These are phyloP conservation scores for Leucophenga varia DNA, from an alignment of 1,140 invertebrate species.

Conservation along the genomic window DNA sequence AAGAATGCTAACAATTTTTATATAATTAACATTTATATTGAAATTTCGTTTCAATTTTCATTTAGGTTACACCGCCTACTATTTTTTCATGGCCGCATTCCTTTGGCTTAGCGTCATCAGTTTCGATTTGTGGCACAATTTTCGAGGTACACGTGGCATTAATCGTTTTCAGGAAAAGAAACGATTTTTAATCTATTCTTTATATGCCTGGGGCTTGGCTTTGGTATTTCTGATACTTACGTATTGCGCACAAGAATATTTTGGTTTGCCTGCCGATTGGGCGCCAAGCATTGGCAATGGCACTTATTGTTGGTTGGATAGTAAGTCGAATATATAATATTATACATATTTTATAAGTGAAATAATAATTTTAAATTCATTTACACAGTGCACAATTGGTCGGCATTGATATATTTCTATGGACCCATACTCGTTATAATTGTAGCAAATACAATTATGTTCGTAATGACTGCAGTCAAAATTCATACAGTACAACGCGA, in stretches of 20 bases:
- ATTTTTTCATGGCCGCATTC: slow-evolving; percentile 73
- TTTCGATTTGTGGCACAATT: slow-evolving; percentile 75
- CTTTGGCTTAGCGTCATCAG: slow-evolving; percentile 79
- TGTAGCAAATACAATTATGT: slow-evolving; percentile 70
- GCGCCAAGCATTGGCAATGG: slow-evolving; percentile 61
- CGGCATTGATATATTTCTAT: slow-evolving; percentile 73
- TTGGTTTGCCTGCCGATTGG: slow-evolving; percentile 50
- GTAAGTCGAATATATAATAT: slow-evolving; percentile 45
- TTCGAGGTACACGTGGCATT: slow-evolving; percentile 61
- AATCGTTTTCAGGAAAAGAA: slow-evolving; percentile 57
- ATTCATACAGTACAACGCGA: slow-evolving; percentile 65
- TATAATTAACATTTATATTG: not conserved
- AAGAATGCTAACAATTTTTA: too few relatives aligned
- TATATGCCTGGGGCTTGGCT: slow-evolving; percentile 72
- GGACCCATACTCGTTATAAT: slow-evolving; percentile 70
- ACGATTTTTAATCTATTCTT: slow-evolving; percentile 68
- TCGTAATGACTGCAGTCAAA: slow-evolving; percentile 70
- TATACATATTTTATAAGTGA: not conserved
- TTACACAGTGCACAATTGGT: slow-evolving; percentile 33
- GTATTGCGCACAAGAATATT: slow-evolving; percentile 58
- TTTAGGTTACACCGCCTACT: slow-evolving; percentile 67
- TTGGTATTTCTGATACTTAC: slow-evolving; percentile 56
- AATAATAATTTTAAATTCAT: too few relatives aligned
- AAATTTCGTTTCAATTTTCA: not conserved
- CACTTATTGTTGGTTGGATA: slow-evolving; percentile 62